Percentiles rank a stretch among this genome's conserved stretches.
phyloP scores from a whole-genome alignment of 2,888 invertebrate genomes.

The Calameuta pallipes region DNA sequence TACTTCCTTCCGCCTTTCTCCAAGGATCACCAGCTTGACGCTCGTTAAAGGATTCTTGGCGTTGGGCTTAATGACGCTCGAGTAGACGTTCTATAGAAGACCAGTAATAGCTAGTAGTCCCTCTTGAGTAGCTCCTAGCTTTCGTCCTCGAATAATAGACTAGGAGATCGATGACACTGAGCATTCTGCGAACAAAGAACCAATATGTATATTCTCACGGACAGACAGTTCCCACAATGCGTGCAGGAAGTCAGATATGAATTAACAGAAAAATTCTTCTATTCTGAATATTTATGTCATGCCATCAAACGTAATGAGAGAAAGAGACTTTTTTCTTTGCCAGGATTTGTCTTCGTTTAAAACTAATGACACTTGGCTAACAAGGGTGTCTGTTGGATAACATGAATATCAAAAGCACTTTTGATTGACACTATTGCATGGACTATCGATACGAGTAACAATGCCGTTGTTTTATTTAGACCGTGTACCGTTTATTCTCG shows the following conservation, averaged over 20 bases:
- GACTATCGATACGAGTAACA: background rate
- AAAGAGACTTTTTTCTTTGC: conserved; percentile 12
- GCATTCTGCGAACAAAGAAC: background rate
- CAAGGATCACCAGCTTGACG: background rate
- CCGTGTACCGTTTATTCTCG: background rate
- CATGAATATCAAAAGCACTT: background rate
- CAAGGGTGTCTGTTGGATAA: background rate
- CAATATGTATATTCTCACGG: background rate
- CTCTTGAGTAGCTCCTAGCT: background rate
- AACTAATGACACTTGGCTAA: background rate
- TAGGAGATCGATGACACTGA: background rate
- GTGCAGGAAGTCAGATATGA: background rate
- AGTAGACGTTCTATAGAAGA: background rate
- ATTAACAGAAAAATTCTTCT: background rate
- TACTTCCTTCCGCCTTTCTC: conserved; percentile 31
- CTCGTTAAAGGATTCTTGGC: background rate
- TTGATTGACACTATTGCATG: background rate
- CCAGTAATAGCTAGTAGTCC: background rate
- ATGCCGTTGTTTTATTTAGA: background rate
- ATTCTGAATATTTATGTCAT: background rate
- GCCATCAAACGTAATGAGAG: background rate
- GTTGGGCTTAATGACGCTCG: background rate
- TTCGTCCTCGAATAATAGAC: background rate
- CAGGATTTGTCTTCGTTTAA: background rate
- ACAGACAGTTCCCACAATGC: background rate